phyloP scores from a whole-genome alignment of 2,888 invertebrate species.

The Euplexia lucipara region DNA sequence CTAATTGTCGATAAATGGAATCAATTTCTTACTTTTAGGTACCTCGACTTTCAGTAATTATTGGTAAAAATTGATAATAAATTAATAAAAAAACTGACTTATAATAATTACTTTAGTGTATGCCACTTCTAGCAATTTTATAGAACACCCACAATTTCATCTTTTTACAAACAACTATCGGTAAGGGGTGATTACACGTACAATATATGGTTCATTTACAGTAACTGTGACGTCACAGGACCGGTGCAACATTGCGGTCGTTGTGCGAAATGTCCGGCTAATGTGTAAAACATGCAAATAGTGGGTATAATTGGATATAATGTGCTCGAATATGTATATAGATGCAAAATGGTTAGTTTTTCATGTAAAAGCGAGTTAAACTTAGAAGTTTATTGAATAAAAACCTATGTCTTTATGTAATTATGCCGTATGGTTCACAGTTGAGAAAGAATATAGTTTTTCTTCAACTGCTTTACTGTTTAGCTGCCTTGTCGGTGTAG shows the following conservation, averaged over 20 bases:
- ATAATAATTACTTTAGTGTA: too few relatives aligned
- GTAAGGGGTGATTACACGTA: constrained; percentile 24
- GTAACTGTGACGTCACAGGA: constrained; percentile 24
- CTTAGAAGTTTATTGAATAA: constrained; percentile 15
- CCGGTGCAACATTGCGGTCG: constrained; percentile 25
- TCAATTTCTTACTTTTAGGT: too few relatives aligned
- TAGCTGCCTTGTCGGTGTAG: too few relatives aligned
- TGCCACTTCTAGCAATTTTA: constrained; percentile 11
- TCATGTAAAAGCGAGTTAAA: constrained; percentile 19
- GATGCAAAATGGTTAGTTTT: constrained; percentile 12
- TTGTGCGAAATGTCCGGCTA: constrained; percentile 20
- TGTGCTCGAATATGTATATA: constrained; percentile 23
- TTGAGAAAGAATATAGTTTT: background rate
- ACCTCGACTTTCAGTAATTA: too few relatives aligned
- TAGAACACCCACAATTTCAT: background rate
- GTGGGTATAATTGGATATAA: constrained; percentile 47
- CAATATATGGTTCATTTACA: constrained; percentile 30
- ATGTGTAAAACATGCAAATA: constrained; percentile 47
- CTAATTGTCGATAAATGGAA: too few relatives aligned
- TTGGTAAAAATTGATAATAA: too few relatives aligned
- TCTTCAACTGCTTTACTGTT: too few relatives aligned
- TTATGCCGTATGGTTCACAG: background rate
- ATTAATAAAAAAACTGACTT: too few relatives aligned
- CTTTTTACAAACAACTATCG: constrained; percentile 21
- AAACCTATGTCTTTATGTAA: background rate